phyloP scores from a whole-genome alignment of 37 sponge, comb jelly and placozoan species.

The Axinella damicornis region DNA sequence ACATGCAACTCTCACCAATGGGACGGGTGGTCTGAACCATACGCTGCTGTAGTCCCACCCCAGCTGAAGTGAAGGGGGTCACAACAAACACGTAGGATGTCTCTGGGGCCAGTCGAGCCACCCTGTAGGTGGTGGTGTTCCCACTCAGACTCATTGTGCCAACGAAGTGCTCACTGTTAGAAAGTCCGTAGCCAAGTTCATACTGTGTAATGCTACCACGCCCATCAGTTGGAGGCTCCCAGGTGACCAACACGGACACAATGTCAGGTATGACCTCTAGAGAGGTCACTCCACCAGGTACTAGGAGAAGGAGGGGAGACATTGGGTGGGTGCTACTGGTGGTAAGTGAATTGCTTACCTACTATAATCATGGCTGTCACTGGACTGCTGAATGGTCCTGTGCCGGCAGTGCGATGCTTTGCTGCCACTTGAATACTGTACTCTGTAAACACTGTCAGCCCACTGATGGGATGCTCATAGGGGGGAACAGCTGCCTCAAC shows the following conservation, averaged over 20 bases:
- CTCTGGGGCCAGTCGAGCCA: slow-evolving; percentile 19
- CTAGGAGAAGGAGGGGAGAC: slow-evolving; percentile 2
- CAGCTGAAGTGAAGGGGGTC: neutral
- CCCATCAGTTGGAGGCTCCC: slow-evolving; percentile 31
- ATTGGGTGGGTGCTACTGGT: neutral
- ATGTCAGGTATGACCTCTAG: slow-evolving; percentile 19
- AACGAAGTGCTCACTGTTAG: neutral
- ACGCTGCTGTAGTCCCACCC: neutral
- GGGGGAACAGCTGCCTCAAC: neutral
- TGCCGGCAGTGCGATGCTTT: slow-evolving; percentile 10
- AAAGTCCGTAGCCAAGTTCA: slow-evolving; percentile 4
- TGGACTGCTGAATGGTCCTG: slow-evolving; percentile 15
- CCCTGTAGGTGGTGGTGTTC: neutral
- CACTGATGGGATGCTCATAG: neutral
- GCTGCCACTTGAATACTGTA: slow-evolving; percentile 37
- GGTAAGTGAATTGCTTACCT: slow-evolving; percentile 13
- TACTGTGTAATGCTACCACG: slow-evolving; percentile 29
- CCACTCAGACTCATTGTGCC: neutral
- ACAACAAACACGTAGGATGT: neutral
- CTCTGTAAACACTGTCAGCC: neutral
- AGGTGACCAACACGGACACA: slow-evolving; percentile 14
- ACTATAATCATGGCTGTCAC: slow-evolving; percentile 1
- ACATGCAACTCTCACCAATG: slow-evolving; percentile 13
- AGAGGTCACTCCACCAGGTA: slow-evolving; percentile 18
- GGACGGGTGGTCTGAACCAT: neutral